Conservation (phyloP, 1,140 invertebrate genomes). For the Drosophila arawakana region DNA sequence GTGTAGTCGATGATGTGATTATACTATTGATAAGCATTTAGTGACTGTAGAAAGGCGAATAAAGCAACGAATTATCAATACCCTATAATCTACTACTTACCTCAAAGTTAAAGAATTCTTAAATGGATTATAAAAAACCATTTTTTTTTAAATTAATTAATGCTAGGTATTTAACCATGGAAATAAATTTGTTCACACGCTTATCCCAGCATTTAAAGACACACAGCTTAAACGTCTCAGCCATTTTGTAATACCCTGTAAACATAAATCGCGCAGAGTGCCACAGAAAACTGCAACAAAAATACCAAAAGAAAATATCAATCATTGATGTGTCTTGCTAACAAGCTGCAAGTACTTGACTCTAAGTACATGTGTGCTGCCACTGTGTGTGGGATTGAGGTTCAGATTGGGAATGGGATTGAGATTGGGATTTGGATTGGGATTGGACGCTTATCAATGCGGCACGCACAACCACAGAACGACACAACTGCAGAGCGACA, state of each 20-base stretch:
- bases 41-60: not conserved
- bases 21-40: constrained; percentile 25
- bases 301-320: constrained; percentile 34
- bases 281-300: constrained; percentile 28
- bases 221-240: constrained; percentile 13
- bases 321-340: constrained; percentile 40
- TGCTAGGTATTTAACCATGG: too few species aligned
- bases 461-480: constrained; percentile 41
- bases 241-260: constrained; percentile 18
- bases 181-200: constrained; percentile 24
- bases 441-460: constrained; percentile 42
- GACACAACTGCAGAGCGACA: constrained; percentile 44
- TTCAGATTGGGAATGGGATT: constrained; percentile 14
- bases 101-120: too few species aligned
- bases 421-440: constrained; percentile 17
- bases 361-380: not conserved
- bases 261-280: constrained; percentile 1
- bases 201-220: not conserved
- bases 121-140: too few species aligned
- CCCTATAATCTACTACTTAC: not conserved
- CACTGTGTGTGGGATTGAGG: constrained; percentile 29
- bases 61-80: not conserved
- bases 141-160: too few species aligned
- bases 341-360: constrained; percentile 41
- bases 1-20: not conserved